Percentiles rank a stretch among this genome's conserved stretches.
Conservation (phyloP, 64 coral and sea anemone genomes). For the Exaiptasia diaphana region DNA sequence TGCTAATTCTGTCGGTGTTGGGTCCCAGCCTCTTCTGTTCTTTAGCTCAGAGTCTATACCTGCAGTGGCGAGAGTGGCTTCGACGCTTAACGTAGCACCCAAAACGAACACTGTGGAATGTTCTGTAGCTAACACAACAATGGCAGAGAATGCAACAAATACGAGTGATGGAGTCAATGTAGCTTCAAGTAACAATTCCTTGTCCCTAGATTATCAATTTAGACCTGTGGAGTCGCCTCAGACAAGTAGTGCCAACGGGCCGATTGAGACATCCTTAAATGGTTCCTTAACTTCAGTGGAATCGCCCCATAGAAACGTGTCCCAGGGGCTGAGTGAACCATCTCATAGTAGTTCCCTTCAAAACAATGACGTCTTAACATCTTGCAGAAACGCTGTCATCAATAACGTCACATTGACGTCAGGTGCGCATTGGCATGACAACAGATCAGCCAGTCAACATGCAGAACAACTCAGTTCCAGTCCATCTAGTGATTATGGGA, state of each 20-base stretch:
- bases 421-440: too few species aligned
- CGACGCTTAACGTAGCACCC: not conserved
- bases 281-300: not conserved
- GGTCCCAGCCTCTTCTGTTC: not conserved
- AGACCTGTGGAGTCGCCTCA: not conserved
- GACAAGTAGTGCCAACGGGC: not conserved
- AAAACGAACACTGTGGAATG: not conserved
- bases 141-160: not conserved
- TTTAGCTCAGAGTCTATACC: not conserved
- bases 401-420: not conserved
- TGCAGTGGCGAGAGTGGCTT: not conserved
- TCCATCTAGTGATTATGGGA: conserved; percentile 62
- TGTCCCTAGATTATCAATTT: conserved; percentile 3
- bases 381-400: not conserved
- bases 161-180: too few species aligned
- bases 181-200: not conserved
- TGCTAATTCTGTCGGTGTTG: not conserved
- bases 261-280: too few species aligned
- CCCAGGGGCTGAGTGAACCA: not conserved
- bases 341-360: too few species aligned
- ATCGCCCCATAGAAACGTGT: not conserved
- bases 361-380: too few species aligned
- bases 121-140: not conserved
- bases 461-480: conserved; percentile 17
- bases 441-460: not conserved